Base-by-base conservation (phyloP, 2,113 vertebrate species). In the Platysteira castanea region DNA sequence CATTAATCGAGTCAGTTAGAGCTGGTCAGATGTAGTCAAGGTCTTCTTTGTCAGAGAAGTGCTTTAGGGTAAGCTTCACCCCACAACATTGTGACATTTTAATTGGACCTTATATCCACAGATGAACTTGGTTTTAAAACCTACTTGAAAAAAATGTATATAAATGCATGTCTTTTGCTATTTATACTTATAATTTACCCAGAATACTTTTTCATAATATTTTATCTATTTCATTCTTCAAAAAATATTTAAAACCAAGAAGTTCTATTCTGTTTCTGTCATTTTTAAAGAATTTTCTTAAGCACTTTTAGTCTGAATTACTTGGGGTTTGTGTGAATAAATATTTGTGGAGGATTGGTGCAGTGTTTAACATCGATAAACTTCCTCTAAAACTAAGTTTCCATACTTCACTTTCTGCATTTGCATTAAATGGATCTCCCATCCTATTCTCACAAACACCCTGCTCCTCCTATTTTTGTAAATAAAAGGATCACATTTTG, bases 401-500 rank as follows among this genome's bases (percentile, higher is more conserved):
- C 13, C 63, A 30, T 50, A 28, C 28, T 41, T 15, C 9, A 6
- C 2, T 59, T 75, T 90, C 11, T 81, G 11, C 31, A 27, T 57
- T 91, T 49, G 1, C 4, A 54, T 75, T 74, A 77, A 49, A 69
- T 7, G 0, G 77, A 59, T 73, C 11, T 65, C n/a, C 11, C 20
- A 74, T 7, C 6, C 2, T 65, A 46, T 31, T 73, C 7, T 49
- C 19, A 39, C 13, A 41, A 44, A 21, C 30, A 67, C 10, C 15
- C 10, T 0, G 0, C 5, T 0, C 7, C 1, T 2, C 2, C 12
- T 11, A 30, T 68, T 89, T 15, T 78, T 84, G 11, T 13, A 88
- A 94, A 63, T 26, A 65, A 75, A 15, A 50, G 4, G 73, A 67
- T 56, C 10, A 18, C 18, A n/a, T 30, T 44, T 68, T 67, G 3